A percentile compares a stretch with the other conserved stretches of the same genome.
These are phyloP conservation scores for Dexiosoma caninum DNA, from an alignment of 2,888 invertebrate genomes.

Conservation along the genomic window DNA sequence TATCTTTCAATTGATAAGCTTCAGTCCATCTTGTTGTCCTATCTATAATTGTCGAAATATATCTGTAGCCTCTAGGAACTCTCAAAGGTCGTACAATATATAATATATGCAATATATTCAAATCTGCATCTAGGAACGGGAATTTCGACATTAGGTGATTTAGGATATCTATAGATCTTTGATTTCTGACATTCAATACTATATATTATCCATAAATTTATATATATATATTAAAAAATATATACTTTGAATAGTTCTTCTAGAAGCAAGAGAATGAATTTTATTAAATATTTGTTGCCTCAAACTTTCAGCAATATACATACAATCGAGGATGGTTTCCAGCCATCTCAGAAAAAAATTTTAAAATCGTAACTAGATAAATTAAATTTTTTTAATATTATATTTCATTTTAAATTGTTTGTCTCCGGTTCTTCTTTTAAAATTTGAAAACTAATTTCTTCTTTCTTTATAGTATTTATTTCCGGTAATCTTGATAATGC, in stretches of 20 bases:
- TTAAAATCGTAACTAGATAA: too few relatives aligned
- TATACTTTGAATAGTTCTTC: neutral
- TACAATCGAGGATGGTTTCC: neutral
- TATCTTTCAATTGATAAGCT: neutral
- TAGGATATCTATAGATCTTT: neutral
- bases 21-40: neutral
- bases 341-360: neutral
- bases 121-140: neutral
- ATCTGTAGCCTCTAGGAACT: neutral
- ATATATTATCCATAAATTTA: neutral
- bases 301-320: neutral
- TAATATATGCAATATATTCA: neutral
- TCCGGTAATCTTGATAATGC: neutral
- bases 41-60: neutral
- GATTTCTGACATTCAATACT: neutral
- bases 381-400: too few relatives aligned
- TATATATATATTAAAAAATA: neutral
- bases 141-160: neutral
- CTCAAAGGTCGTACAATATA: neutral
- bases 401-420: too few relatives aligned
- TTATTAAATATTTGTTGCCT: neutral
- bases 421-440: too few relatives aligned
- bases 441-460: too few relatives aligned
- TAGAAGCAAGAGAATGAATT: neutral
- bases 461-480: neutral